Percentiles rank a stretch among this genome's conserved stretches.
Evolutionary conservation across 2,797 vertebrate species (phyloP).

Genomic region (Paramormyrops hopkinsi): DNA sequence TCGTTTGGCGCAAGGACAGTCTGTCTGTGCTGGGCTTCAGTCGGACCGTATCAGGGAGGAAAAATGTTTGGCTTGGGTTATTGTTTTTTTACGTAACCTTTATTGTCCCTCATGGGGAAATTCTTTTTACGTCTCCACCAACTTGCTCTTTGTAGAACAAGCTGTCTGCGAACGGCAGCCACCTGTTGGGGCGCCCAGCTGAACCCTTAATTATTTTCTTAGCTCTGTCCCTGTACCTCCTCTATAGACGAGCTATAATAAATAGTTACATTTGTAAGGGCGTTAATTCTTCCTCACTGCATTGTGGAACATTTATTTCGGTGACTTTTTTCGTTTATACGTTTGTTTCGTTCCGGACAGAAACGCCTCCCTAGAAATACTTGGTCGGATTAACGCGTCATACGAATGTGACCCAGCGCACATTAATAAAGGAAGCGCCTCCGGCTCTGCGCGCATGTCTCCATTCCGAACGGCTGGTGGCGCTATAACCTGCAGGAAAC

Average conservation of each 20-base stretch:
- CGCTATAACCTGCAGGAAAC: conserved; percentile 22
- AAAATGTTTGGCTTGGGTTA: neutral
- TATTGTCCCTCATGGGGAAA: too few species aligned
- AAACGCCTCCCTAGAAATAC: neutral
- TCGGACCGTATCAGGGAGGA: neutral
- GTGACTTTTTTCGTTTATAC: neutral
- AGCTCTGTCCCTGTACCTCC: neutral
- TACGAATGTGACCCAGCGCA: neutral
- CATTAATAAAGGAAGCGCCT: neutral
- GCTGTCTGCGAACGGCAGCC: too few species aligned
- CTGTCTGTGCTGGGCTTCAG: neutral
- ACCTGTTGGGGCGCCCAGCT: too few species aligned
- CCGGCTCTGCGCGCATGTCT: neutral
- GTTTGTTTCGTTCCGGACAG: neutral
- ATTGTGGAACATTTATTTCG: neutral
- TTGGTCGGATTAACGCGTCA: neutral
- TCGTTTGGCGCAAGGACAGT: neutral
- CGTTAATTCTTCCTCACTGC: neutral
- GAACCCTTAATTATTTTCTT: neutral
- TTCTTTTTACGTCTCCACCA: too few species aligned
- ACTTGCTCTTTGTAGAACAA: too few species aligned
- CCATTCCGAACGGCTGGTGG: conserved; percentile 23
- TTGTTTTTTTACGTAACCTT: too few species aligned
- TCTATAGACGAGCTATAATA: neutral
- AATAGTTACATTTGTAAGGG: neutral